Base-by-base conservation (phyloP, 53 echinoderm and acorn worm genomes). In the Zoroaster sp. region DNA sequence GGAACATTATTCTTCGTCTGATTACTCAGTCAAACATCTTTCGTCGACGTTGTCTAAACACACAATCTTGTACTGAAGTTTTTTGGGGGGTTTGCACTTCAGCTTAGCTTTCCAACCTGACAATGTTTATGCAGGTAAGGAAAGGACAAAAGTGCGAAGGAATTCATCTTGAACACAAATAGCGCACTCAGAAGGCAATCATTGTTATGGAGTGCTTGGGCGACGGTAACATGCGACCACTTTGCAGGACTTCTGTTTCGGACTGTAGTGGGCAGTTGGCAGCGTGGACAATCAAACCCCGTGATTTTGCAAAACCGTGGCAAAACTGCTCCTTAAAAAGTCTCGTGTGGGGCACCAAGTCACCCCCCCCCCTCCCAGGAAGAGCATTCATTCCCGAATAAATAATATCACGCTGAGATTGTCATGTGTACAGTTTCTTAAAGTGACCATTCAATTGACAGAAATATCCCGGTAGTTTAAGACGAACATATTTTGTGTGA, bases 81-180 rank as follows among this genome's bases (percentile, higher is more conserved):
- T 33, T 5, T 31, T 35, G 1, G 34, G 52, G 7, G 34, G 52
- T 35, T 77, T 8, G 77, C 77, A 44, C 51, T 33, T 15, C 5
- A 18, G 77, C 77, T 49, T 17, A 46, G 52, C 46, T 77, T 17
- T 47, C 47, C 49, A 18, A 15, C 46, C 35, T 32, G 3, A 35
- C 9, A 13, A 38, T 80, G 80, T 80, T 80, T 80, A 49, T 39
- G 63, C 59, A 35, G 80, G 80, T 63, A 80, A 63, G 80, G 65
- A 0, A 55, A 28, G 63, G 37, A 25, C 55, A 55, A 36, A 52
- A 36, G 35, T 18, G 51, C 9, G 42, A n/a, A 4, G 21, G 40
- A 28, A 18, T 17, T 34, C 80, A 80, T 80, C 80, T 23, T 80
- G 30, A 18, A 23, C 21, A 59, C 12, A 63, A 59, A 80, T 33